phyloP scores from a whole-genome alignment of 2,113 vertebrate species.

The Strigops habroptila region DNA sequence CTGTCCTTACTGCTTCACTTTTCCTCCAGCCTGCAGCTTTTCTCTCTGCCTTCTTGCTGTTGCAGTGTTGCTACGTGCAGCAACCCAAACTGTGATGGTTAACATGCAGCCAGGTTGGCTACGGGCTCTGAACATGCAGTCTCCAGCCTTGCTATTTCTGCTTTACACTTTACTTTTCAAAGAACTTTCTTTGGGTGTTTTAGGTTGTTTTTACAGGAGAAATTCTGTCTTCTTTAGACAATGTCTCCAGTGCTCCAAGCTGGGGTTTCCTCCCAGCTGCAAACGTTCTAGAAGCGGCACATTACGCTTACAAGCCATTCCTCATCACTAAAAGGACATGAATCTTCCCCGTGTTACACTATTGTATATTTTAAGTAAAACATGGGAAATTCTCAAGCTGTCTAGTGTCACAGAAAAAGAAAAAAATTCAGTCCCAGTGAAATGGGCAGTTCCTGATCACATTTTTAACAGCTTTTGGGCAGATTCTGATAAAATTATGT shows the following conservation, averaged over 20 bases:
- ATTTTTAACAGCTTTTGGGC: neutral
- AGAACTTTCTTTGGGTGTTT: neutral
- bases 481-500: neutral
- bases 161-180: neutral
- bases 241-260: neutral
- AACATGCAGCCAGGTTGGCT: neutral
- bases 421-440: neutral
- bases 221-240: neutral
- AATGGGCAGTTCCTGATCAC: neutral
- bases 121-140: neutral
- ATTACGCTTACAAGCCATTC: neutral
- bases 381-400: neutral
- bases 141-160: neutral
- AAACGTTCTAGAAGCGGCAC: neutral
- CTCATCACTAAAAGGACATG: neutral
- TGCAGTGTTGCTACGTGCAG: rapidly evolving
- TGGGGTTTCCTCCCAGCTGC: neutral
- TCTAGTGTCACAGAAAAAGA: rapidly evolving
- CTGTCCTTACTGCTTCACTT: neutral
- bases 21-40: neutral
- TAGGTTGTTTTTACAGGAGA: neutral
- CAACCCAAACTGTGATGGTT: rapidly evolving
- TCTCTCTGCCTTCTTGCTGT: neutral
- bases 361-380: neutral
- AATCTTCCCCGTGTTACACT: neutral